Conservation (phyloP, 2,113 vertebrate genomes). For the Atractosteus spatula region DNA sequence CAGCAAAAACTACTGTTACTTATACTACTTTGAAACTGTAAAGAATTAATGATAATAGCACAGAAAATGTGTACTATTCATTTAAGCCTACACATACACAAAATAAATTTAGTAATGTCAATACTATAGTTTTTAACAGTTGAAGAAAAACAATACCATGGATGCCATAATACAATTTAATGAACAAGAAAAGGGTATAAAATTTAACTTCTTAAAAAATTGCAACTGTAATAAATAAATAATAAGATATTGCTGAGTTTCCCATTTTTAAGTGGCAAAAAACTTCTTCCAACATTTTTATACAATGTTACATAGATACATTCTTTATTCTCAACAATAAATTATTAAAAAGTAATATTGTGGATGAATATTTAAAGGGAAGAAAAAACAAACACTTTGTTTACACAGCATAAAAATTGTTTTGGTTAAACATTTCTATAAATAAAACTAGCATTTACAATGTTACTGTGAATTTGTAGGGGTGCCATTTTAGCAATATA, state of each 20-base stretch:
- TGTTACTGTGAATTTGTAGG: neutral
- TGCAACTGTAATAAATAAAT: conserved; percentile 4
- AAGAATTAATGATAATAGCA: no score
- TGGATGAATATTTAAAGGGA: neutral
- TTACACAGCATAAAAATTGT: neutral
- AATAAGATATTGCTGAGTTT: conserved; percentile 8
- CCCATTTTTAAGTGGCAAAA: neutral
- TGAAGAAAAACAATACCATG: neutral
- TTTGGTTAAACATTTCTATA: neutral
- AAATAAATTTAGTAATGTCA: no score
- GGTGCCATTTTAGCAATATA: neutral
- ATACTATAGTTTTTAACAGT: no score
- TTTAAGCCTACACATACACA: no score
- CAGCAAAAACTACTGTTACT: no score
- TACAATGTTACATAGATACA: neutral
- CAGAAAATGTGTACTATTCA: no score
- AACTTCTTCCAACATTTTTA: neutral
- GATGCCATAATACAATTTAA: conserved; percentile 8
- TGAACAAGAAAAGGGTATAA: conserved; percentile 10
- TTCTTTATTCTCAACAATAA: conserved; percentile 12
- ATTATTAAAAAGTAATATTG: neutral
- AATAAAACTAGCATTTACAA: neutral
- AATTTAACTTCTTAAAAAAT: conserved; percentile 4
- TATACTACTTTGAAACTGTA: no score
- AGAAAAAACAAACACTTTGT: neutral